A percentile compares a stretch with the other conserved stretches of the same genome.
Conservation (phyloP, 2,888 invertebrate species). For the Temnothorax ravouxi region DNA sequence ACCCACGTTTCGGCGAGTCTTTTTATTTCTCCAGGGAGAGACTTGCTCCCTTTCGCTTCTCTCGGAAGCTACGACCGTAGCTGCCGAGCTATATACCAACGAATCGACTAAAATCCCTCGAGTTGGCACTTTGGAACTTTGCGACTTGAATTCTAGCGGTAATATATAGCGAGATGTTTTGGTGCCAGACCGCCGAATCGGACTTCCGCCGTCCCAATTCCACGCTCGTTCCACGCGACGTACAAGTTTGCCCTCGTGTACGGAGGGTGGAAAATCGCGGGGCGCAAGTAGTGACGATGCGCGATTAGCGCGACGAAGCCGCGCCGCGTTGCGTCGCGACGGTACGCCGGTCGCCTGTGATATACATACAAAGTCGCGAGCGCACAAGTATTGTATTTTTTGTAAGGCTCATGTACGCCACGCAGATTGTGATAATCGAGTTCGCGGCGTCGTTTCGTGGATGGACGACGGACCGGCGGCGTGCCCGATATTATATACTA, state of each 20-base stretch:
- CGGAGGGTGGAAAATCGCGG: slow-evolving; percentile 14
- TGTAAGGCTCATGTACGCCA: slow-evolving; percentile 84
- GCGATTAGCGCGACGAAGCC: slow-evolving; percentile 59
- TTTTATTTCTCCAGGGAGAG: not conserved
- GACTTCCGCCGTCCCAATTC: slow-evolving; percentile 46
- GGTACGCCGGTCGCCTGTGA: slow-evolving; percentile 74
- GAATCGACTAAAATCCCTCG: slow-evolving; percentile 23
- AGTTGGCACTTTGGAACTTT: slow-evolving; percentile 53
- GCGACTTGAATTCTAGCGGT: slow-evolving; percentile 49
- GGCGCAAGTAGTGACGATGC: slow-evolving; percentile 15
- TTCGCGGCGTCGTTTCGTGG: slow-evolving; percentile 81
- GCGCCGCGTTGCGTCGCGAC: slow-evolving; percentile 56
- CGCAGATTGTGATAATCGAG: slow-evolving; percentile 85
- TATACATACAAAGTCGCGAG: slow-evolving; percentile 70
- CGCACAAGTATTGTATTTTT: slow-evolving; percentile 84
- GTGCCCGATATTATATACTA: slow-evolving; percentile 45
- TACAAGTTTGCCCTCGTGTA: not conserved
- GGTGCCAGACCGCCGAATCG: slow-evolving; percentile 47
- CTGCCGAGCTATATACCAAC: not conserved
- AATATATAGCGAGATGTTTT: slow-evolving; percentile 23
- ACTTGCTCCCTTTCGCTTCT: not conserved
- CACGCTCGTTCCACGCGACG: slow-evolving; percentile 5
- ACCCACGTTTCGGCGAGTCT: not conserved
- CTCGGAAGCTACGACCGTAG: not conserved
- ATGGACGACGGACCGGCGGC: slow-evolving; percentile 75